A percentile compares a stretch with the other conserved stretches of the same genome.
phyloP scores from a whole-genome alignment of 1,140 invertebrate species.

The Drosophila ercepeae region DNA sequence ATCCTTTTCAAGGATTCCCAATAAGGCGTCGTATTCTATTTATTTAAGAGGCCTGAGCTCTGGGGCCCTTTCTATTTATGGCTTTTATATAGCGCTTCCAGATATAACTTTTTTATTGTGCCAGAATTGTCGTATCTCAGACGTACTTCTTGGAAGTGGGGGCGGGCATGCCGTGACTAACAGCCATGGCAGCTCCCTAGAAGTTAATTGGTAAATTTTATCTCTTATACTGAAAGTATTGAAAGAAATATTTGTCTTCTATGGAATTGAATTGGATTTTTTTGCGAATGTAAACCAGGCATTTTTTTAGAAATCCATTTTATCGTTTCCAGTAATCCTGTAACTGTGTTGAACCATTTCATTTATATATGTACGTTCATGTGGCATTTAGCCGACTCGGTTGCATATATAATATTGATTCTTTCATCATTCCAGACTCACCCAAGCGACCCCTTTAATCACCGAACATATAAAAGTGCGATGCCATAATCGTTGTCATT shows the following conservation, averaged over 20 bases:
- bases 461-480: conserved; percentile 21
- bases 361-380: not conserved
- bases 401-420: conserved; percentile 52
- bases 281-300: too few relatives aligned
- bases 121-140: conserved; percentile 20
- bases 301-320: too few relatives aligned
- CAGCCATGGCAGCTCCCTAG: conserved; percentile 10
- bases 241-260: not conserved
- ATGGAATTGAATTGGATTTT: not conserved
- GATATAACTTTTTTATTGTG: conserved; percentile 39
- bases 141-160: conserved; percentile 3
- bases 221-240: conserved; percentile 7
- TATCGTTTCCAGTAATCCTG: too few relatives aligned
- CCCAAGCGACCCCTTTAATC: conserved; percentile 46
- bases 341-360: too few relatives aligned
- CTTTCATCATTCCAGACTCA: conserved; percentile 40
- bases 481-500: conserved; percentile 65
- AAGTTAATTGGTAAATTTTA: conserved; percentile 31
- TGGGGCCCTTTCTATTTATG: conserved; percentile 29
- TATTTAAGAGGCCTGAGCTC: conserved; percentile 14
- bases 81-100: conserved; percentile 28
- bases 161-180: conserved; percentile 32
- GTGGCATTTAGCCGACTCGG: conserved; percentile 9
- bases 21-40: conserved; percentile 14
- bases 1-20: conserved; percentile 1